Evolutionary conservation across 1,140 invertebrate species (phyloP).

Genomic region (Diachasmimorpha longicaudata): DNA sequence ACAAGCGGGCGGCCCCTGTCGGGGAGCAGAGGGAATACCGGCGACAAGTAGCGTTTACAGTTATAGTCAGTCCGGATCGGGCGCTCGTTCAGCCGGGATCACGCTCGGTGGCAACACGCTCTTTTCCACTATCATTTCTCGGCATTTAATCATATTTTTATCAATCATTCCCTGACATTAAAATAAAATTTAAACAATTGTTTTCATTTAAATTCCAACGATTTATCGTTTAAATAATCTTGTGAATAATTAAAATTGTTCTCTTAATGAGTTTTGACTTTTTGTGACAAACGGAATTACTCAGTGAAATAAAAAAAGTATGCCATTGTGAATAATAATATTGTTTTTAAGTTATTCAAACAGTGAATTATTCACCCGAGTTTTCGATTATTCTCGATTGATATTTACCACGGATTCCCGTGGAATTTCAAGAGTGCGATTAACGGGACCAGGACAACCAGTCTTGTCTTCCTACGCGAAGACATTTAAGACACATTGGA

Average conservation of each 20-base stretch:
- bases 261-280: no score
- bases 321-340: not conserved
- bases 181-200: not conserved
- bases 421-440: conserved; percentile 20
- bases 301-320: not conserved
- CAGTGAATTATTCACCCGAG: not conserved
- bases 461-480: conserved; percentile 15
- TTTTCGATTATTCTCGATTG: not conserved
- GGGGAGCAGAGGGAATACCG: conserved; percentile 41
- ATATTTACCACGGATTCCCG: conserved; percentile 5
- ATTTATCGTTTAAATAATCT: no score
- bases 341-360: not conserved
- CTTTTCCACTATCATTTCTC: not conserved
- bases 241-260: no score
- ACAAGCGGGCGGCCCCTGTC: conserved; percentile 10
- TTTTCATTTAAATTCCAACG: not conserved
- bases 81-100: conserved; percentile 60
- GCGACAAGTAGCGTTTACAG: conserved; percentile 64
- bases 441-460: conserved; percentile 18
- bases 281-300: not conserved
- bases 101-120: conserved; percentile 23
- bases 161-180: not conserved
- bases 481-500: conserved; percentile 7
- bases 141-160: not conserved
- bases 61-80: conserved; percentile 64